Evolutionary conservation across 1,140 invertebrate species (phyloP), one percentile per base, ranked within the genome.

Genomic region (Brachionus angularis): DNA sequence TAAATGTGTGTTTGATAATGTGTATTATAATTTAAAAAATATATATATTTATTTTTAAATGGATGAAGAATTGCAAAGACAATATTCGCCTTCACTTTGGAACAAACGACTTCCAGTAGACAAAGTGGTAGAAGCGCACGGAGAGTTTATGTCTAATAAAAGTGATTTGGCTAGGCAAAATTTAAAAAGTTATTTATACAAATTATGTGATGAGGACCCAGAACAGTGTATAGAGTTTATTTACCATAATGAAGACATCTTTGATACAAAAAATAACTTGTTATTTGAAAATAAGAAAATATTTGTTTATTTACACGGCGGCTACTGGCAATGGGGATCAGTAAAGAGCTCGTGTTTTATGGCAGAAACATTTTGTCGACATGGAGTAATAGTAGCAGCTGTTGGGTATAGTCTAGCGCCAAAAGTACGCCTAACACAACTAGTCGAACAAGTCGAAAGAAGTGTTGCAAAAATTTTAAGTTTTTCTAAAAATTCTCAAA

Each of bases 321-420:
- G 62, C 12, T 67, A 67, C 31, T 67, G 62, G 62, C 62, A 67
- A 67, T 67, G 62, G 62, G 62, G 62, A 67, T 29, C 34, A 14
- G 42, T 67, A 12, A 46, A 67, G 18, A 23, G 47, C 47, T 46
- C 62, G 14, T 34, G 42, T 34, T 67, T 47, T 36, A 67, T 67
- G 62, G 16, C 39, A 10, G 42, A 67, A 33, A 36, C 33, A 25
- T 47, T 67, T 8, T 46, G 42, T 47, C 21, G 1, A 3, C 46
- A 67, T 25, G 47, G 47, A 8, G 16, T 67, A 2, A 67, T 67
- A 18, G 36, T 33, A 67, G 25, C 36, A 3, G 62, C 62, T 29
- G 31, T 67, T 34, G 62, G 62, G 3, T 67, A 67, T n/a, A 67
- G 29, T 16, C 33, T 67, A 47, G 62, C 62, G 21, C 62, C 62